These are phyloP conservation scores for Drosophila melanocephala DNA, from an alignment of 2,888 invertebrate genomes.

Conservation along the genomic window DNA sequence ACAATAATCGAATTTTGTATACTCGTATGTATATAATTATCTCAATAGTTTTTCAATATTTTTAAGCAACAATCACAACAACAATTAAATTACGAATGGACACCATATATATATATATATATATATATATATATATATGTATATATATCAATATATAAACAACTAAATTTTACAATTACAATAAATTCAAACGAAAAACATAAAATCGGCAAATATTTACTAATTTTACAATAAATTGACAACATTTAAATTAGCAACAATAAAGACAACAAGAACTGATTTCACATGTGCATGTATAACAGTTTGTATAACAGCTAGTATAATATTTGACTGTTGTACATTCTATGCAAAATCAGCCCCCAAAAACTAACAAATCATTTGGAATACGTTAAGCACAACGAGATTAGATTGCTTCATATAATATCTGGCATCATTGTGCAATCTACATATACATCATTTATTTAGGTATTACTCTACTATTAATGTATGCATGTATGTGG, in stretches of 20 bases:
- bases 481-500: conserved; percentile 8
- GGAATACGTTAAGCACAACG: conserved; percentile 79
- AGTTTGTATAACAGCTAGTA: background rate
- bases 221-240: conserved; percentile 42
- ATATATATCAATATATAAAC: conserved; percentile 10
- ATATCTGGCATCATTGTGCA: conserved; percentile 23
- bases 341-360: conserved; percentile 34
- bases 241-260: conserved; percentile 45
- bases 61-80: conserved; percentile 67
- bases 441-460: conserved; percentile 17
- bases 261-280: conserved; percentile 20
- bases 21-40: conserved; percentile 28
- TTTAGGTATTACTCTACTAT: background rate
- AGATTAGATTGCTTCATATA: conserved; percentile 54
- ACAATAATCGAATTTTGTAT: conserved; percentile 27
- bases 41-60: conserved; percentile 24
- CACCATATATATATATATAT: conserved; percentile 49
- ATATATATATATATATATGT: conserved; percentile 30
- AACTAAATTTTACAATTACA: conserved; percentile 30
- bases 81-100: conserved; percentile 56
- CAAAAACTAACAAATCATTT: conserved; percentile 56
- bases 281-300: conserved; percentile 23
- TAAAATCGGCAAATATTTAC: conserved; percentile 8
- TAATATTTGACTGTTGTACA: conserved; percentile 27
- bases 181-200: conserved; percentile 15